Evolutionary conservation across 1,140 invertebrate species (phyloP), one percentile per base, ranked within the genome.

Genomic region (Drosophila cardini): DNA sequence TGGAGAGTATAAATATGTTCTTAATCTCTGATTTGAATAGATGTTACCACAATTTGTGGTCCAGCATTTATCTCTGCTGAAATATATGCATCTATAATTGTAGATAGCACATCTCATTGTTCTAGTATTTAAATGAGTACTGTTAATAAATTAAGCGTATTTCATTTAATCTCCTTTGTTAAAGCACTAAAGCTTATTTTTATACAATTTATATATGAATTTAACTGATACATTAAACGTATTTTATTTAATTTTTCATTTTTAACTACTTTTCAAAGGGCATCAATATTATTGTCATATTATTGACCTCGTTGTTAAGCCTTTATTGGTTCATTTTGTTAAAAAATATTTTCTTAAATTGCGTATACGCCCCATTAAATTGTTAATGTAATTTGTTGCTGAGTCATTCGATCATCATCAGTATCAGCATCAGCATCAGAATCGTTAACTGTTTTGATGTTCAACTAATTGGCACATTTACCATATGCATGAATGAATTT

Each of bases 401-500:
- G 16, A 62, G 56, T 72, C 83, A 72, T 72, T 72, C 67, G 53
- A 72, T 81, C 75, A 67, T 70, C 55, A 56, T 45, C 53, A 74
- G 62, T 53, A 32, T 32, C 30, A 40, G 38, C n/a, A 9, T 3
- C 16, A 26, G 36, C 53, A 62, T 48, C 30, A 36, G 42, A 50
- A 72, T 62, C 38, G 38, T 81, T 62, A 70, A 62, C 40, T 58
- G 55, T 72, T 79, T 58, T 61, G 68, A 58, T 85, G 70, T 34
- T 42, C 68, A 78, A 73, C 83, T 86, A 87, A 86, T 86, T 86
- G 83, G 69, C 76, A 87, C 67, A 76, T 83, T 79, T 86, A 71
- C 45, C 67, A 82, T 52, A 48, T 78, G 45, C 76, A 70, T 26
- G 8, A 11, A 32, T 36, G 50, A 67, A 13, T 34, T 15, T 45